phyloP scores from a whole-genome alignment of 2,888 invertebrate genomes.

The Incurvaria masculella region DNA sequence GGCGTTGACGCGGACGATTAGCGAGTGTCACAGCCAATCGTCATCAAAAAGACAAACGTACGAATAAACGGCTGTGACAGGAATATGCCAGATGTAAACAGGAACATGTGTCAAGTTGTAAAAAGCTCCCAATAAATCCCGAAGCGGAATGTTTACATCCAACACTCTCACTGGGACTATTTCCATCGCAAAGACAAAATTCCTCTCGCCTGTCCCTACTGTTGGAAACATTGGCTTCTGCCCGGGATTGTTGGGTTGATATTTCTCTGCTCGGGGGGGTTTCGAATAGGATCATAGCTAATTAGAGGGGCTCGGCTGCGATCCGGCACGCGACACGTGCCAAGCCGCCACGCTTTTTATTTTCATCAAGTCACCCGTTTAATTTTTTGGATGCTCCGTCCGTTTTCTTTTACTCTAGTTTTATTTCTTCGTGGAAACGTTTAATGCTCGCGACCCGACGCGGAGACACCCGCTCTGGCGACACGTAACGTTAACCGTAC shows the following conservation, averaged over 20 bases:
- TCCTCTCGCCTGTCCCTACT: slow-evolving; percentile 17
- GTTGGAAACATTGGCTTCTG: too few species aligned
- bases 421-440: not conserved
- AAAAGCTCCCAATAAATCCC: slow-evolving; percentile 34
- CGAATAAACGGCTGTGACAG: slow-evolving; percentile 31
- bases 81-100: slow-evolving; percentile 8
- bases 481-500: not conserved
- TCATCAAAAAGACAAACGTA: slow-evolving; percentile 5
- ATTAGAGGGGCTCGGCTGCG: not conserved
- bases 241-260: too few species aligned
- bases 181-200: slow-evolving; percentile 37
- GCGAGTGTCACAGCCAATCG: not conserved
- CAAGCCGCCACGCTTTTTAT: not conserved
- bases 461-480: not conserved
- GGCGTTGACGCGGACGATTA: not conserved
- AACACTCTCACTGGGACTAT: slow-evolving; percentile 26
- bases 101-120: slow-evolving; percentile 41
- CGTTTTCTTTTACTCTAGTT: not conserved
- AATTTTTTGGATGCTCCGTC: not conserved
- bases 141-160: slow-evolving; percentile 23
- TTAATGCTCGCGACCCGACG: not conserved
- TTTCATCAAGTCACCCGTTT: not conserved
- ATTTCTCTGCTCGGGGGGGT: too few species aligned
- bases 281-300: not conserved
- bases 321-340: not conserved